Evolutionary conservation across 2,888 invertebrate species (phyloP).

Genomic region (Sphinx pinastri): DNA sequence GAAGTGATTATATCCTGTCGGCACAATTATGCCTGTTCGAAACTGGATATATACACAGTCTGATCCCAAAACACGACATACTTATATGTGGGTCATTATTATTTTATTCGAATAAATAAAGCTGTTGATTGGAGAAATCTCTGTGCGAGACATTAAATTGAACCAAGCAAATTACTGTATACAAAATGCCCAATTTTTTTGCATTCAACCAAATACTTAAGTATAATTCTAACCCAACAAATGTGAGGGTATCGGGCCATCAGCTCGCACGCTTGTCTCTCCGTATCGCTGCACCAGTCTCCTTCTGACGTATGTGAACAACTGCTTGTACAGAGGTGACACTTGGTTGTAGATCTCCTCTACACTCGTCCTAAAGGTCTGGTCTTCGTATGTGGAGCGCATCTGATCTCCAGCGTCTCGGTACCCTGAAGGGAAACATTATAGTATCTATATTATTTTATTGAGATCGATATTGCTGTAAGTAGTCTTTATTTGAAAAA

Average conservation of each 20-base stretch:
- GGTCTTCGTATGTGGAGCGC: conserved; percentile 89
- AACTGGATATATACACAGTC: too few species aligned
- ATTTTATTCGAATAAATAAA: too few species aligned
- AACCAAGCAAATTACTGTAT: too few species aligned
- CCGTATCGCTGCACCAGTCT: conserved; percentile 87
- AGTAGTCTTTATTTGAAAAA: too few species aligned
- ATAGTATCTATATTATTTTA: not conserved
- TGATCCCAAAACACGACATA: too few species aligned
- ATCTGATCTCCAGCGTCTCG: conserved; percentile 92
- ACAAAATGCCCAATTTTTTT: too few species aligned
- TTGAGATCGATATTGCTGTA: not conserved
- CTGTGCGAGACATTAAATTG: not conserved
- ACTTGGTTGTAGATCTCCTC: conserved; percentile 85
- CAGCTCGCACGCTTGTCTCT: conserved; percentile 80
- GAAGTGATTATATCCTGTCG: too few species aligned
- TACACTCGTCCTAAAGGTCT: conserved; percentile 84
- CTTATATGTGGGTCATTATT: too few species aligned
- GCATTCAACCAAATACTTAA: too few species aligned
- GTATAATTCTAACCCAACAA: conserved; percentile 81
- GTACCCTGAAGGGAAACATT: conserved; percentile 83
- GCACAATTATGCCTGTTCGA: too few species aligned
- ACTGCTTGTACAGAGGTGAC: conserved; percentile 90
- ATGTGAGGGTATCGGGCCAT: conserved; percentile 94
- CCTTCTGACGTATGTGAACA: conserved; percentile 92
- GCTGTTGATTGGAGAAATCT: too few species aligned